These are phyloP conservation scores for Erpetoichthys calabaricus DNA, from an alignment of 2,797 vertebrate species.

Conservation along the genomic window DNA sequence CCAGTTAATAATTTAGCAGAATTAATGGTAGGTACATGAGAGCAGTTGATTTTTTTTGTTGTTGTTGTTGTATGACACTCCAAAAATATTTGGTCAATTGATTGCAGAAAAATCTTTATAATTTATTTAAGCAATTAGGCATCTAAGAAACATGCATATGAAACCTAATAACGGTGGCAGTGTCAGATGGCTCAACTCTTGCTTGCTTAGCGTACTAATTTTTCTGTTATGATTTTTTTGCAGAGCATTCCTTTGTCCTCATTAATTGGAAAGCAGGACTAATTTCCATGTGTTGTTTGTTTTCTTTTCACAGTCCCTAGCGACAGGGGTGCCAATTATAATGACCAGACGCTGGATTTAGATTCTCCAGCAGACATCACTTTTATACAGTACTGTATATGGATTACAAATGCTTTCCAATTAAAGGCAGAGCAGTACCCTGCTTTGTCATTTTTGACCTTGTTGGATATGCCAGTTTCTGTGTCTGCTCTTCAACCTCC, in stretches of 20 bases:
- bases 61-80: too few relatives aligned
- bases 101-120: too few relatives aligned
- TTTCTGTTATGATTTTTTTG: too few relatives aligned
- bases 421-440: neutral
- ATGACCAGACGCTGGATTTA: neutral
- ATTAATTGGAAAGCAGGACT: neutral
- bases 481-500: neutral
- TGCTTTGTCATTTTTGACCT: slow-evolving; percentile 1
- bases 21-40: neutral
- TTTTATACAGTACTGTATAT: neutral
- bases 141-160: too few relatives aligned
- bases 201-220: too few relatives aligned
- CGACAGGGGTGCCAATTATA: neutral
- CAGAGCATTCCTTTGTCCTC: neutral
- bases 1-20: neutral
- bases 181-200: too few relatives aligned
- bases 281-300: neutral
- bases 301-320: neutral
- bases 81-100: too few relatives aligned
- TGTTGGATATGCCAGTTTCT: neutral
- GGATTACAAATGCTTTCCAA: neutral
- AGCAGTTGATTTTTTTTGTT: too few relatives aligned
- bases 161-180: too few relatives aligned
- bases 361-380: neutral
- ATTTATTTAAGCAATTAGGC: too few relatives aligned